Evolutionary conservation across 1,140 invertebrate species (phyloP).

Genomic region (Tribolium madens): DNA sequence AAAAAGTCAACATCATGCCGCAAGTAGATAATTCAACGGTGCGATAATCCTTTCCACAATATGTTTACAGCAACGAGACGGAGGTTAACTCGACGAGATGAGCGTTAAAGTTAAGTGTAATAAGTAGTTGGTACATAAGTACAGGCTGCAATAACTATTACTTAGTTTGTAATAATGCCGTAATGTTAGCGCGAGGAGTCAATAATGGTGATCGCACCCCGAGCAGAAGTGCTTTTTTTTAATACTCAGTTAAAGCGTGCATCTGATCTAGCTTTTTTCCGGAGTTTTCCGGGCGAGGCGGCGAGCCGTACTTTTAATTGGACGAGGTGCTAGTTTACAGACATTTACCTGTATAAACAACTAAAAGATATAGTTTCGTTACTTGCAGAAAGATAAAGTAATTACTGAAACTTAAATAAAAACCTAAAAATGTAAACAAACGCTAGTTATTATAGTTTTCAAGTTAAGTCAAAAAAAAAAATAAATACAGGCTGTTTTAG

Average conservation of each 20-base stretch:
- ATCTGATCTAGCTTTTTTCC: slow-evolving; percentile 15
- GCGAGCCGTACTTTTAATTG: neutral
- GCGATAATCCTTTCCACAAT: slow-evolving; percentile 53
- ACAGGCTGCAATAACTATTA: slow-evolving; percentile 50
- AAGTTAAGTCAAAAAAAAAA: no score
- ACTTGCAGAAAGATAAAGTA: neutral
- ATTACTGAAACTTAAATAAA: neutral
- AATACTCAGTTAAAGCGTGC: neutral
- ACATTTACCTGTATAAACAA: neutral
- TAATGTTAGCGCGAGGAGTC: slow-evolving; percentile 50
- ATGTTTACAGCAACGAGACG: slow-evolving; percentile 50
- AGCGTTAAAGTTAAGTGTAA: slow-evolving; percentile 57
- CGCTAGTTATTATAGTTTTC: neutral
- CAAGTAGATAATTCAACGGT: slow-evolving; percentile 38
- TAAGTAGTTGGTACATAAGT: slow-evolving; percentile 57
- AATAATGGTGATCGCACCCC: slow-evolving; percentile 55
- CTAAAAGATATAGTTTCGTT: neutral
- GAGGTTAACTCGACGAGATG: slow-evolving; percentile 54
- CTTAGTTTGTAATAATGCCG: slow-evolving; percentile 57
- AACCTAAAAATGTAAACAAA: neutral
- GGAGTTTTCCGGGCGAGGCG: slow-evolving; percentile 25
- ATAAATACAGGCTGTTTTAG: no score
- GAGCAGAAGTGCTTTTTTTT: slow-evolving; percentile 34
- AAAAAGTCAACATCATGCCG: slow-evolving; percentile 20
- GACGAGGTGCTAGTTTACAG: neutral